Base-by-base conservation (phyloP, 1,140 invertebrate genomes). In the Lamellibrachia luymesi region DNA sequence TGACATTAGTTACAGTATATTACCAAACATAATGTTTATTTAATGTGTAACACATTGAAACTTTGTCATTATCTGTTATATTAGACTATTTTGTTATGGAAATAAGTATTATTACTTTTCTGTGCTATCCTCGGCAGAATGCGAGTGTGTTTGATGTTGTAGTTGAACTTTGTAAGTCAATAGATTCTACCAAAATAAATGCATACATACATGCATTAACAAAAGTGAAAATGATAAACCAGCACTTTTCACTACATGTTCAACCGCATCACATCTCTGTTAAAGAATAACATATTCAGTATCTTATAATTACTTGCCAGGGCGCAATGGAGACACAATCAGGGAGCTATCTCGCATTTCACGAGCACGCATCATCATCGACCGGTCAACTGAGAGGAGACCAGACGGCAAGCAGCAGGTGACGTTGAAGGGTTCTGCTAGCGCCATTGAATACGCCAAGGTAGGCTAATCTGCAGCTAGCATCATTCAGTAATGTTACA, bases 261-360 rank as follows among this genome's bases (percentile, higher is more conserved):
- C 25, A 80, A 80, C 52, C 52, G 13, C 13, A 13, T 56, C 52
- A 56, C 13, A 56, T 56, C 13, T 56, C 6, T 56, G 6, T 56
- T 56, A 56, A 56, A 56, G 52, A 56, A 0, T 13, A 13, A 56
- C 13, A 13, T 56, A 56, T 56, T 56, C 52, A 56, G 6, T 1
- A 13, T 56, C 6, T 56, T 56, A 7, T 6, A 56, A 56, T 13
- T 56, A 56, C 6, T 7, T 80, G 13, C 2, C 51, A 93, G 92
- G 92, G 10, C 49, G 80, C 27, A 93, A 90, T 49, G 92, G 92
- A n/a, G 92, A 93, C 56, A 93, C 56, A 10, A 93, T 93, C 38
- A 50, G 92, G 49, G 27, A 89, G 51, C 10, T 51, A 17, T 80
- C 56, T 90, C 92, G 92, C 22, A 49, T 50, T 13, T 38, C 56